phyloP scores from a whole-genome alignment of 1,140 invertebrate species.

The Cotesia chilonis region DNA sequence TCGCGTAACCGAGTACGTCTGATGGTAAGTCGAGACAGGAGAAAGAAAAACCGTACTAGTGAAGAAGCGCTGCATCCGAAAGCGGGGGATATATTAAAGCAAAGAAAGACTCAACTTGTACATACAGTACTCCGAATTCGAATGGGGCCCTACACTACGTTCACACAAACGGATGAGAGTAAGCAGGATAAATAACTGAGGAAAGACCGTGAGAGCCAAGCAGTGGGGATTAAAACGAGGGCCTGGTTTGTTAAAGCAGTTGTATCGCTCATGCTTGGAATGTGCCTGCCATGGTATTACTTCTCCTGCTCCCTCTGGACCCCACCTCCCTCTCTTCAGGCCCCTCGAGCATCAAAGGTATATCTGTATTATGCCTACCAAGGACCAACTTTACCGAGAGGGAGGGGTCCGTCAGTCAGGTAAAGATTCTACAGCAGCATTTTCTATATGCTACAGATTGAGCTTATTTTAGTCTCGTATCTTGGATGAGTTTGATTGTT shows the following conservation, averaged over 20 bases:
- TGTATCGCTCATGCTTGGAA: conserved; percentile 27
- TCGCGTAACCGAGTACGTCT: conserved; percentile 35
- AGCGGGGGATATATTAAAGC: conserved; percentile 16
- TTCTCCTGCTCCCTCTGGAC: conserved; percentile 24
- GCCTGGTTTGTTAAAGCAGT: conserved; percentile 10
- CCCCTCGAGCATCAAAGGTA: neutral
- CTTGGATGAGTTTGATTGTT: too few relatives aligned
- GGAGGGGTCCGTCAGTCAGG: conserved; percentile 22
- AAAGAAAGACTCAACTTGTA: neutral
- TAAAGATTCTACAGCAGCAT: conserved; percentile 17
- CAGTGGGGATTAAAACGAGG: conserved; percentile 20
- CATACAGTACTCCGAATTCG: neutral
- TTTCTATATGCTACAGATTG: neutral
- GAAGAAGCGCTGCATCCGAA: conserved; percentile 27
- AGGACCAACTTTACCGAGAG: conserved; percentile 1
- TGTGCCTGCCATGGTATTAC: conserved; percentile 22
- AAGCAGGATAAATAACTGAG: neutral
- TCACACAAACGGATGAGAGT: conserved; percentile 20
- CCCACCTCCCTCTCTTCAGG: conserved; percentile 9
- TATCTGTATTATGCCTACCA: neutral
- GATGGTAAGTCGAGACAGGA: conserved; percentile 18
- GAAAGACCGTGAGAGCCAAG: conserved; percentile 2
- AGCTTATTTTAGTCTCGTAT: neutral
- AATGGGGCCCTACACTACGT: neutral
- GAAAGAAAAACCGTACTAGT: conserved; percentile 28